Evolutionary conservation across 2,797 vertebrate species (phyloP).

Genomic region (Danio albolineatus): DNA sequence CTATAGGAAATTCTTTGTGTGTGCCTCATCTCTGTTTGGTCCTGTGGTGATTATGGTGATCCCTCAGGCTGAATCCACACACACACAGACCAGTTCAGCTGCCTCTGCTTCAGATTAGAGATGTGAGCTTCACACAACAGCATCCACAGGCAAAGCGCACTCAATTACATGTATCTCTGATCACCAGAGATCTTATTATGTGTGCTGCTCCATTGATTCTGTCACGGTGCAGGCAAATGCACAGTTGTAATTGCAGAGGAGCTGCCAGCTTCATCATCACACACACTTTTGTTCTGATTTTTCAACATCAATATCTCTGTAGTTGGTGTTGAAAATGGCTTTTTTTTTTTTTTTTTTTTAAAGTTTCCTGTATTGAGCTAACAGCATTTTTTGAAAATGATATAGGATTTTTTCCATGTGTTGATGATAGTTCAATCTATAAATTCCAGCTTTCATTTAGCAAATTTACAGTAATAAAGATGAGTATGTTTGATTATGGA

Average conservation of each 20-base stretch:
- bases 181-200: constrained; percentile 49
- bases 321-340: neutral
- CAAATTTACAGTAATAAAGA: neutral
- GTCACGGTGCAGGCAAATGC: neutral
- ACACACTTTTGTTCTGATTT: constrained; percentile 1
- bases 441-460: neutral
- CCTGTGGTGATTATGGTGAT: constrained; percentile 15
- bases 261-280: neutral
- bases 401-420: neutral
- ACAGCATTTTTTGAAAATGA: neutral
- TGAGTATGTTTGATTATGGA: too few relatives aligned
- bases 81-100: constrained; percentile 1
- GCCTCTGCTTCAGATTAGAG: constrained; percentile 1
- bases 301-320: neutral
- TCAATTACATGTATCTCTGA: constrained; percentile 44
- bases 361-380: neutral
- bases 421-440: neutral
- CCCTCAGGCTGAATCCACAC: constrained; percentile 19
- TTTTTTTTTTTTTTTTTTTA: too few relatives aligned
- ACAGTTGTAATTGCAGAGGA: constrained; percentile 12
- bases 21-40: neutral
- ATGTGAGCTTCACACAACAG: neutral
- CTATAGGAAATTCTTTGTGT: neutral
- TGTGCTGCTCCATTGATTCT: constrained; percentile 35
- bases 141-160: constrained; percentile 16